Evolutionary conservation across 37 sponge, comb jelly and placozoan genomes (phyloP), one percentile per base, ranked within the genome.

Genomic region (Tethya wilhelma): DNA sequence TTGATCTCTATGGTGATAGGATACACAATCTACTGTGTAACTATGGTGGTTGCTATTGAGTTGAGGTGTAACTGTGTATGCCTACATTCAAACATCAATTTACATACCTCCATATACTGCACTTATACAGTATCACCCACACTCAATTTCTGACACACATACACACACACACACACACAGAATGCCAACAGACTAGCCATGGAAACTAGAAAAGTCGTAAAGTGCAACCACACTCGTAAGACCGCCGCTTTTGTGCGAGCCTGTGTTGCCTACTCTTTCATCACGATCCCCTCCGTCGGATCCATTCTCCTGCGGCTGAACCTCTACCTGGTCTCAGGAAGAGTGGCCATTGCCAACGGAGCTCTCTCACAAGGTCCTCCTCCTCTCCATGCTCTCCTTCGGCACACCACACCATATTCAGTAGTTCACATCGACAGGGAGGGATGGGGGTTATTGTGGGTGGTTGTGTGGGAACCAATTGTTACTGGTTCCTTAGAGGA

Each of bases 201-300:
- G 90, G 69, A 78, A 43, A 97, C 98, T 2, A 30, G 74, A 25
- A 62, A 41, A 14, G 53, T 86, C 20, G 91, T 95, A 45, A 92
- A 89, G 64, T 93, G 96, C 19, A 77, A 79, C 22, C 95, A 95
- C 81, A 91, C 85, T 23, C 78, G 93, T 29, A 98, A 98, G 90
- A 96, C 95, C 20, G 90, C 93, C 6, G 84, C 95, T 9, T 98
- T 98, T 87, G 97, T 98, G 39, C 49, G 95, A 39, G 99, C 97
- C 0, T 98, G 99, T 84, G 85, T 85, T 0, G 99, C 99, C 0
- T 96, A 94, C 85, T 79, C 85, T 64, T 98, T 90, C 89, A 98
- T 98, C 89, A 96, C 96, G 3, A 91, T 98, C 37, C 99, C 99
- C 1, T 94, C 95, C 20, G 73, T 98, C 26, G 72, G 73, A 33